phyloP scores from a whole-genome alignment of 2,888 invertebrate species.

The Megastigmus dorsalis region DNA sequence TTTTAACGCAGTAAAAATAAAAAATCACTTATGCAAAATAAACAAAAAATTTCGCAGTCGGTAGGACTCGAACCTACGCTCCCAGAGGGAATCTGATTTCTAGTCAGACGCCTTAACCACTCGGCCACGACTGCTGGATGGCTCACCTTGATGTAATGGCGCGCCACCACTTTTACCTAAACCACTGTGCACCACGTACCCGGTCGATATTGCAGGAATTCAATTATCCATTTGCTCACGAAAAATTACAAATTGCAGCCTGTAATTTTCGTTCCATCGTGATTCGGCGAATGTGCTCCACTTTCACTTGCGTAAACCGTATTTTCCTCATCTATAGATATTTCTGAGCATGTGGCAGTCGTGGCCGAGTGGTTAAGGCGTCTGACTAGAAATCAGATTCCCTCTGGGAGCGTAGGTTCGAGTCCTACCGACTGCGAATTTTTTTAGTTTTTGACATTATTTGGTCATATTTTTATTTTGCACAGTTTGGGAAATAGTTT shows the following conservation, averaged over 20 bases:
- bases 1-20: too few species aligned
- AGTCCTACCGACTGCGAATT: slow-evolving; percentile 88
- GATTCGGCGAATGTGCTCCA: background rate
- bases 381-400: slow-evolving; percentile 93
- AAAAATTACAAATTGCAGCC: too few species aligned
- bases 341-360: slow-evolving; percentile 78
- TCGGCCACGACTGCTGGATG: slow-evolving; percentile 92
- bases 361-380: slow-evolving; percentile 93
- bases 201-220: background rate
- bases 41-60: slow-evolving; percentile 79
- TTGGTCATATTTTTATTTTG: too few species aligned
- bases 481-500: too few species aligned
- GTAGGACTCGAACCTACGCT: slow-evolving; percentile 94
- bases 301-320: background rate
- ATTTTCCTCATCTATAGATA: background rate
- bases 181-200: background rate
- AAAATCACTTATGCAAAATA: background rate
- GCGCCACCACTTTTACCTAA: background rate
- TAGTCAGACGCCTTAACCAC: slow-evolving; percentile 93
- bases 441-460: too few species aligned
- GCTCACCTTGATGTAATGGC: too few species aligned
- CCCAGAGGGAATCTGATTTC: slow-evolving; percentile 92
- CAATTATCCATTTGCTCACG: too few species aligned
- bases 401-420: slow-evolving; percentile 94
- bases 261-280: too few species aligned